Conservation (phyloP, 2,888 invertebrate species). For the Nomada lathburiana region DNA sequence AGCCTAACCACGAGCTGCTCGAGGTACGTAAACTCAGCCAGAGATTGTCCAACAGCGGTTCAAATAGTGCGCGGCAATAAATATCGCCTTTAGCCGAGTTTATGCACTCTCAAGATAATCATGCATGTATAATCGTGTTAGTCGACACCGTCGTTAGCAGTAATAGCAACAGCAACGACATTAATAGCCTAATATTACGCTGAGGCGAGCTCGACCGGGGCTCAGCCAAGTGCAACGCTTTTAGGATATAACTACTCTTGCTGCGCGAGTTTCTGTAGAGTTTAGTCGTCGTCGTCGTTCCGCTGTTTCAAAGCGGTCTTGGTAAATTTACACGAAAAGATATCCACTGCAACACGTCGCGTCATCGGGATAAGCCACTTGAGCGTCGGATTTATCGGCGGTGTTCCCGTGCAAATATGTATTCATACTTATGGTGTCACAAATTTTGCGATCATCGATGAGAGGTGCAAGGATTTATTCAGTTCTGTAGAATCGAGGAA, state of each 20-base stretch:
- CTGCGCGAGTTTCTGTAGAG: constrained; percentile 43
- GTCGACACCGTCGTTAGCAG: constrained; percentile 56
- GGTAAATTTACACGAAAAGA: constrained; percentile 39
- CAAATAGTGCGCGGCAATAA: constrained; percentile 21
- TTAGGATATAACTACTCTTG: constrained; percentile 49
- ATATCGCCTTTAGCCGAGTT: constrained; percentile 31
- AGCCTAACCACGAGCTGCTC: too few species aligned
- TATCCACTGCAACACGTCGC: neutral
- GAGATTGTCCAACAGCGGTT: neutral
- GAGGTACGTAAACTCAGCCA: neutral
- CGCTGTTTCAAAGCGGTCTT: neutral
- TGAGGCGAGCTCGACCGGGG: constrained; percentile 34
- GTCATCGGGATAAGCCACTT: neutral
- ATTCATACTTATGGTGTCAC: neutral
- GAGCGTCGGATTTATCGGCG: constrained; percentile 26
- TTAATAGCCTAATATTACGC: constrained; percentile 65
- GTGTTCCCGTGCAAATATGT: neutral
- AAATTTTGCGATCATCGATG: neutral
- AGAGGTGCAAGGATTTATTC: neutral
- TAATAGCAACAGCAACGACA: constrained; percentile 60
- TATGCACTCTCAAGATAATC: constrained; percentile 54
- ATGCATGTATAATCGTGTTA: constrained; percentile 58
- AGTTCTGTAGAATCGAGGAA: too few species aligned
- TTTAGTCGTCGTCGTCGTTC: constrained; percentile 36
- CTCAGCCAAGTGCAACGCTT: constrained; percentile 57